Conservation (phyloP, 2,113 vertebrate genomes). For the Mesocricetus auratus region DNA sequence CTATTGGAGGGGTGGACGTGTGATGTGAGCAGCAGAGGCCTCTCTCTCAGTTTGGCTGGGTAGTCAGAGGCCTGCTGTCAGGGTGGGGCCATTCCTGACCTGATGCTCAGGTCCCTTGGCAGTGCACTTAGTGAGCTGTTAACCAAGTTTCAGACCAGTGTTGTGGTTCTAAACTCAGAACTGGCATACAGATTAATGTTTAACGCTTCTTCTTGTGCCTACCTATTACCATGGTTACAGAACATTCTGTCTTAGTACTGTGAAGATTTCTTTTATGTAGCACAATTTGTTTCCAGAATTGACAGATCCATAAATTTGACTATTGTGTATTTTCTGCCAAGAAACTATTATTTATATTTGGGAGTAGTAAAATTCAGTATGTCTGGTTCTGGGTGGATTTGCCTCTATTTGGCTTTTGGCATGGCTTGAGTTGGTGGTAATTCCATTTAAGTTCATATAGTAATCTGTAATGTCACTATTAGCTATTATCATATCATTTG, state of each 20-base stretch:
- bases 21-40: not conserved
- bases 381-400: not conserved
- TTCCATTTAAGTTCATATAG: not conserved
- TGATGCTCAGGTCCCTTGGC: not conserved
- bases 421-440: not conserved
- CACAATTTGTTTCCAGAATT: slow-evolving; percentile 24
- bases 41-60: not conserved
- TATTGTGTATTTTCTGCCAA: slow-evolving; percentile 1
- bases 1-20: not conserved
- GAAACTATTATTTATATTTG: slow-evolving; percentile 21
- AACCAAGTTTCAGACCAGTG: not conserved
- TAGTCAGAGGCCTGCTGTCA: not conserved
- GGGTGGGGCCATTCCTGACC: not conserved
- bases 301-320: slow-evolving; percentile 1
- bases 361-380: not conserved
- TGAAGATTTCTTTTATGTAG: not conserved
- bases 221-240: slow-evolving; percentile 11
- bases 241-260: not conserved
- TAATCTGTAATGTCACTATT: not conserved
- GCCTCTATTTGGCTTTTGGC: not conserved
- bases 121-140: not conserved
- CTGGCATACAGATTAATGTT: not conserved
- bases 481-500: not conserved
- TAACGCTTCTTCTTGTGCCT: slow-evolving; percentile 1
- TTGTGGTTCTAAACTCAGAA: not conserved